Conservation (phyloP, 2,888 invertebrate species). For the Eurytoma californica region DNA sequence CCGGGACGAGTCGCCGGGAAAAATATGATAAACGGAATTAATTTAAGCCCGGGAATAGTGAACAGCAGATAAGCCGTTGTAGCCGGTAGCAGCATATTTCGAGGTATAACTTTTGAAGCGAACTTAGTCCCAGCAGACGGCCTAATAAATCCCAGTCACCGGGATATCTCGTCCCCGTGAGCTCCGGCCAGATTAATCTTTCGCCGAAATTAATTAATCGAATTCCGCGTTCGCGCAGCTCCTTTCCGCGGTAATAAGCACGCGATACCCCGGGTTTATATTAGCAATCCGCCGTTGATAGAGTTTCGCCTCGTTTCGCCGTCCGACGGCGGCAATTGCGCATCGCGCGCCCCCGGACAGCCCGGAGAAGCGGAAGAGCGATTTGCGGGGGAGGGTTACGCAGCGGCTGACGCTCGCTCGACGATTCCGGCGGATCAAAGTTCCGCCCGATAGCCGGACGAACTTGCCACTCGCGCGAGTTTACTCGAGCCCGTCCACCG, state of each 20-base stretch:
- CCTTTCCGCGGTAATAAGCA: too few species aligned
- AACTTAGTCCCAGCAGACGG: constrained; percentile 18
- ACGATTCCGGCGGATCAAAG: constrained; percentile 27
- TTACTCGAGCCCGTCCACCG: not conserved
- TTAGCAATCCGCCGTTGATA: not conserved
- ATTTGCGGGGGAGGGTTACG: constrained; percentile 5
- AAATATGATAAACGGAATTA: constrained; percentile 65
- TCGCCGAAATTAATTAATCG: not conserved
- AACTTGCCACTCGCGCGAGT: too few species aligned
- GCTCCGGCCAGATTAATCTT: constrained; percentile 13
- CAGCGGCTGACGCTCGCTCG: constrained; percentile 9
- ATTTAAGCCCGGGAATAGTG: constrained; percentile 61
- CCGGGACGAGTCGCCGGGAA: constrained; percentile 59
- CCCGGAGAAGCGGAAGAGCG: not conserved
- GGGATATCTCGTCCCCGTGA: not conserved
- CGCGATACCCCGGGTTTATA: too few species aligned
- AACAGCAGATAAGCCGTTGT: constrained; percentile 58
- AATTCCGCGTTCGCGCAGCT: too few species aligned
- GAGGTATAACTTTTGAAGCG: constrained; percentile 14
- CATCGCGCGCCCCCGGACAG: constrained; percentile 7
- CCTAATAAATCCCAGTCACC: not conserved
- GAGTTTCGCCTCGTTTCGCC: constrained; percentile 18
- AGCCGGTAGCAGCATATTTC: constrained; percentile 19
- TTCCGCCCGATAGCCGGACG: too few species aligned
- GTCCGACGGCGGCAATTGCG: not conserved